phyloP scores from a whole-genome alignment of 2,888 invertebrate species.

The Himalopsyche anomala region DNA sequence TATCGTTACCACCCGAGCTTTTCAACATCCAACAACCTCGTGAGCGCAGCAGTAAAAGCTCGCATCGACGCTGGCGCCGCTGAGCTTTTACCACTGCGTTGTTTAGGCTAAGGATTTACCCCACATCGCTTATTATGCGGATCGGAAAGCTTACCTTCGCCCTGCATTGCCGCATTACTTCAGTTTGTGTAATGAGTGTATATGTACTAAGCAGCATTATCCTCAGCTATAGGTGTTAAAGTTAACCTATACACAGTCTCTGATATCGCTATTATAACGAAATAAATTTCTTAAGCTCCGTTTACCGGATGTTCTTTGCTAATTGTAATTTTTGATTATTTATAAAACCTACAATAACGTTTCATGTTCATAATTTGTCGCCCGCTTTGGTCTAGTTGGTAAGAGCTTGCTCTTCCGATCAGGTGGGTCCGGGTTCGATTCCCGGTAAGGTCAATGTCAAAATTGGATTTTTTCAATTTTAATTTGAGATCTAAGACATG shows the following conservation, averaged over 20 bases:
- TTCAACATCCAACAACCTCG: conserved; percentile 38
- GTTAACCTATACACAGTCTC: not conserved
- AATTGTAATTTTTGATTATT: not conserved
- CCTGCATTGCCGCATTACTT: conserved; percentile 41
- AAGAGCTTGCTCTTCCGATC: too few relatives aligned
- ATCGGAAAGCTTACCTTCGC: conserved; percentile 59
- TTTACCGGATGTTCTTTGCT: not conserved
- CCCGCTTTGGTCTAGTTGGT: too few relatives aligned
- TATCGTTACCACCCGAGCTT: conserved; percentile 45
- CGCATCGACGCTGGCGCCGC: conserved; percentile 37
- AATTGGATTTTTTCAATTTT: too few relatives aligned
- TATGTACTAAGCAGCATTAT: conserved; percentile 31
- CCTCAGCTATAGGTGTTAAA: conserved; percentile 37
- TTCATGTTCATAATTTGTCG: too few relatives aligned
- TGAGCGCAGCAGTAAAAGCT: conserved; percentile 37
- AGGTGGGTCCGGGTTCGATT: too few relatives aligned
- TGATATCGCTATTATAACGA: not conserved
- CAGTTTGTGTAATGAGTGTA: conserved; percentile 40
- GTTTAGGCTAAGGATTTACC: conserved; percentile 58
- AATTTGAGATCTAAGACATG: too few relatives aligned
- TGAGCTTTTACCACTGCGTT: conserved; percentile 50
- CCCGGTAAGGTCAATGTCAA: too few relatives aligned
- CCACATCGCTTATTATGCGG: conserved; percentile 61
- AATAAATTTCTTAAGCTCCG: conserved; percentile 3
- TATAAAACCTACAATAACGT: too few relatives aligned